Evolutionary conservation across 1,140 invertebrate species (phyloP), one percentile per base, ranked within the genome.

Genomic region (Brachionus rubens): DNA sequence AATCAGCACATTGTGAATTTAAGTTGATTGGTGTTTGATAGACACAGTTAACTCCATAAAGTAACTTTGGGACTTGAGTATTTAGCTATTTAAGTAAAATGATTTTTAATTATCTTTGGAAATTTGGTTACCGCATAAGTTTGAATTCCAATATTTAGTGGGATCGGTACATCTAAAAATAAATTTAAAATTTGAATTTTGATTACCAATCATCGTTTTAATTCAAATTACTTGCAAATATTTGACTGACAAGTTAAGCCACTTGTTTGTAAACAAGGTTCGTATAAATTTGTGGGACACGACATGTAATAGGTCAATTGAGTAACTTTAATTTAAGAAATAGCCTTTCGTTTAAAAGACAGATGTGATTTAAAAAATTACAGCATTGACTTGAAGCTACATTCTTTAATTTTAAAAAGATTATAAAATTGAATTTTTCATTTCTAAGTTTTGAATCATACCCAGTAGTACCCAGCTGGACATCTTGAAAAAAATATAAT

Each of bases 381-480:
- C 54, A 16, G n/a, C 54, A 59, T 36, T 21, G 33, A 33, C 54
- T 28, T 59, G 12, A 14, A 59, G 33, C 6, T 14, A 54, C 24
- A 54, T 9, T 26, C 24, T 26, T 2, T 10, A 24, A 26, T 54
- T 21, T 21, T 21, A 52, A 21, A 21, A 21, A 52, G 24, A 21
- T 40, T 19, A 36, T 10, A 16, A 40, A 59, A 21, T 9, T 1
- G 33, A 7, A 16, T 16, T 40, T n/a, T n/a, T n/a, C n/a, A n/a
- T n/a, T n/a, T n/a, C n/a, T n/a, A n/a, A n/a, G n/a, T n/a, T n/a
- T n/a, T n/a, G n/a, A 59, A 40, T 19, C 19, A 19, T 36, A 59
- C 54, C 54, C 54, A 59, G n/a, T 59, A 59, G 36, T 19, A 59
- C 4, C 36, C 54, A 7, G 54, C 4, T 16, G 54, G 54, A 59